Evolutionary conservation across 2,888 invertebrate genomes (phyloP), one percentile per base, ranked within the genome.

Genomic region (Coelopa pilipes): DNA sequence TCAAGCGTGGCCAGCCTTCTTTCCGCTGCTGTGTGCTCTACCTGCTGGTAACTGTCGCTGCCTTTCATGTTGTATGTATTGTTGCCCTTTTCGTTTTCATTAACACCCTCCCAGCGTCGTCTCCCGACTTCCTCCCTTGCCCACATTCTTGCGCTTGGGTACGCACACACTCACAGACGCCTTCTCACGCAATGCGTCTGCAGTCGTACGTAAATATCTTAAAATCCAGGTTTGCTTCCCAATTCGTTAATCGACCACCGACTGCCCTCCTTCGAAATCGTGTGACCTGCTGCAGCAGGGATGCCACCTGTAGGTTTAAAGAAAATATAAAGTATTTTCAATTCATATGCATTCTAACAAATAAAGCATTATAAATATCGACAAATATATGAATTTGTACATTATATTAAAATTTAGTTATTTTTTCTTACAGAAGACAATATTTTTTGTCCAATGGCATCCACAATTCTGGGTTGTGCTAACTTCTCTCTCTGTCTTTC

Each of bases 1-100:
- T 46, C 21, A 21, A 59, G 49, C 19, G 49, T 21, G 70, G 60
- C 70, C 70, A 70, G 24, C 70, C 70, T 70, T 60, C 70, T 46
- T 65, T 55, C 67, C 45, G 10, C 13, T 68, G 45, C 45, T 55
- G 13, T 3, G n/a, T 50, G 19, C 12, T 13, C 24, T 55, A 45
- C 62, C 62, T 34, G 24, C 17, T 59, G 13, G 19, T 9, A 0
- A 21, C 1, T 69, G 59, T 47, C 13, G 47, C 47, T 47, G 15
- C 3, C 49, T n/a, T 67, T 34, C 60, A 60, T 59, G 59, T 17
- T 24, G 21, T 24, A 47, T 53, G 13, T 53, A 53, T 53, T 53
- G 53, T 15, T n/a, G n/a, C 53, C 53, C 53, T 53, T n/a, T 53
- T 53, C n/a, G 19, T 19, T 45, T 60, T 63, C 70, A 70, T 70